These are phyloP conservation scores for Emydoidea blandingii DNA, from an alignment of 2,797 vertebrate genomes.

Conservation along the genomic window DNA sequence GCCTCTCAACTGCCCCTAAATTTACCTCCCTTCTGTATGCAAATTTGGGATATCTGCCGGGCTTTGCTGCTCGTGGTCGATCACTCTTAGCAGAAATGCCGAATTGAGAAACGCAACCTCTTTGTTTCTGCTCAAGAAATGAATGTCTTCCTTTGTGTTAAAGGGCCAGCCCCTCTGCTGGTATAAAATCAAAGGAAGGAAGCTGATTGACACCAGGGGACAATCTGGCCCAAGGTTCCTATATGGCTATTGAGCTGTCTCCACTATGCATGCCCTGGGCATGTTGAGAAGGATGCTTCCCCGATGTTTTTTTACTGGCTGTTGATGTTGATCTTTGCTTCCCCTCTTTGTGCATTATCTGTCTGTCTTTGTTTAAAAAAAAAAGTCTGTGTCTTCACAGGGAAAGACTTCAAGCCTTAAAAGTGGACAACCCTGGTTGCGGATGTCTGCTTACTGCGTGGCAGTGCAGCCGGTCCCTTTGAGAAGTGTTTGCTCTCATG, in stretches of 20 bases:
- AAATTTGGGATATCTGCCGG: neutral
- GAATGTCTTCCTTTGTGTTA: neutral
- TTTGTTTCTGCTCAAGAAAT: neutral
- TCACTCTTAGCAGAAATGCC: accelerated
- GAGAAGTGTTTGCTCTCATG: neutral
- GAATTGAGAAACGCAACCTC: neutral
- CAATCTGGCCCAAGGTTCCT: neutral
- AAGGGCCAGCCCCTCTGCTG: neutral
- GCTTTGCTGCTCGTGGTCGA: neutral
- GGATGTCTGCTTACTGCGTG: neutral
- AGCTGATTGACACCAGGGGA: neutral
- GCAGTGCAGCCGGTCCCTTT: neutral
- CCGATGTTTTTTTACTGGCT: neutral
- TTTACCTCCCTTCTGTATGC: neutral
- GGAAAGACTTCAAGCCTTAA: neutral
- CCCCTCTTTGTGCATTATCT: neutral
- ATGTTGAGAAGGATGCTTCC: neutral
- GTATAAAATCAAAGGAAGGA: neutral
- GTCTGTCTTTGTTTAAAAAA: neutral
- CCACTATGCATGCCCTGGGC: neutral
- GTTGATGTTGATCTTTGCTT: neutral
- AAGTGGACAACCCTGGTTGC: neutral
- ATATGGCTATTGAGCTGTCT: neutral
- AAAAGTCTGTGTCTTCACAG: neutral
- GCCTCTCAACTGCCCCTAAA: neutral